Conservation (phyloP, 2,113 vertebrate species). For the Osmerus mordax region DNA sequence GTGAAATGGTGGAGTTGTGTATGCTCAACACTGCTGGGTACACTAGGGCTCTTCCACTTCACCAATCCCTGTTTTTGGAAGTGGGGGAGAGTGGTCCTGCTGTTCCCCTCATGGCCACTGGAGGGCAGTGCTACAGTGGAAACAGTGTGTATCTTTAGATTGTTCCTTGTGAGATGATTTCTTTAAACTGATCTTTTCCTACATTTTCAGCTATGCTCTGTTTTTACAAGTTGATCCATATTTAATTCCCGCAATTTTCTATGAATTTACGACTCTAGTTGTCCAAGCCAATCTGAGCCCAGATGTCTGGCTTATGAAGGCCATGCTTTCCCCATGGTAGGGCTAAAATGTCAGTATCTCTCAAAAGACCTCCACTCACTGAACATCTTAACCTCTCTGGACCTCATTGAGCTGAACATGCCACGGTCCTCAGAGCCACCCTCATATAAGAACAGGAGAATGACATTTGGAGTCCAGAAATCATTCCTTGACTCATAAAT, state of each 20-base stretch:
- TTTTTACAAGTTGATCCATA: too few relatives aligned
- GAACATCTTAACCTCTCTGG: not conserved
- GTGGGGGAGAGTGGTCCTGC: not conserved
- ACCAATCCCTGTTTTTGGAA: not conserved
- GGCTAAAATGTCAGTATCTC: not conserved
- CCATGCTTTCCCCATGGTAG: not conserved
- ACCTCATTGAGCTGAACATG: not conserved
- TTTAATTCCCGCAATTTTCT: too few relatives aligned
- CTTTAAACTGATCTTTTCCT: too few relatives aligned
- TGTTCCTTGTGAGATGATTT: too few relatives aligned
- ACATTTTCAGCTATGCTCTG: too few relatives aligned
- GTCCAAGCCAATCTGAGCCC: not conserved
- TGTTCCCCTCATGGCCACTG: conserved; percentile 10
- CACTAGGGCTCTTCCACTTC: too few relatives aligned
- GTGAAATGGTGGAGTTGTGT: too few relatives aligned
- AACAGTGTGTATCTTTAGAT: too few relatives aligned
- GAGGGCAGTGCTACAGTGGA: conserved; percentile 13
- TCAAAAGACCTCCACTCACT: not conserved
- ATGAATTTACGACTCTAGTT: too few relatives aligned
- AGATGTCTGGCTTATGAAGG: not conserved
- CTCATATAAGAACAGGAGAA: not conserved
- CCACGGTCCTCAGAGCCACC: not conserved
- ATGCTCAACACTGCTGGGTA: too few relatives aligned
- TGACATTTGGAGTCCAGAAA: not conserved
- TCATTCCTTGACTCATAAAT: too few relatives aligned